Conservation (phyloP, 2,113 vertebrate species). For the Ochotona princeps region DNA sequence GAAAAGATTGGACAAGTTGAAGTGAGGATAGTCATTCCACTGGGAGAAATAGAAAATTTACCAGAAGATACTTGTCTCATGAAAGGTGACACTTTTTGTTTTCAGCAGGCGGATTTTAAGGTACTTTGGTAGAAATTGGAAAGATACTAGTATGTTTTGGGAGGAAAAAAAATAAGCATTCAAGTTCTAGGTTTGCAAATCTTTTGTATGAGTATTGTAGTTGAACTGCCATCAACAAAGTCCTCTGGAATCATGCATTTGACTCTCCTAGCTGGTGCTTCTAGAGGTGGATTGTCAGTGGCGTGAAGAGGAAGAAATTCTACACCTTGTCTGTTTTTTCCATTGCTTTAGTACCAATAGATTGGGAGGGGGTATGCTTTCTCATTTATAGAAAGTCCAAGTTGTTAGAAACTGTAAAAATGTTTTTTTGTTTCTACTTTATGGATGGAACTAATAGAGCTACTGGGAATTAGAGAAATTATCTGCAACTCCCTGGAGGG, state of each 20-base stretch:
- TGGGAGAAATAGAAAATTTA: neutral
- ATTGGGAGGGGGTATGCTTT: neutral
- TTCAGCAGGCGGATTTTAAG: neutral
- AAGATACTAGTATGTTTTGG: neutral
- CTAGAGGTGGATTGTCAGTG: neutral
- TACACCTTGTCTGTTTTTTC: neutral
- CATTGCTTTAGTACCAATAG: neutral
- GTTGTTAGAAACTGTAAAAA: slow-evolving; percentile 45
- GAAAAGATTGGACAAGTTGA: neutral
- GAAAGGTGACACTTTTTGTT: slow-evolving; percentile 11
- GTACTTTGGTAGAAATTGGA: neutral
- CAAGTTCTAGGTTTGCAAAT: neutral
- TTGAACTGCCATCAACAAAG: neutral
- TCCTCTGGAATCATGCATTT: neutral
- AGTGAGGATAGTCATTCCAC: neutral
- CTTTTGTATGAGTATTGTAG: neutral
- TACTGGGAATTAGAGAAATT: slow-evolving; percentile 55
- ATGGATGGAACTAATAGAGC: slow-evolving; percentile 31
- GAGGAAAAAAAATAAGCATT: neutral
- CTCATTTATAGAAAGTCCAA: slow-evolving; percentile 40
- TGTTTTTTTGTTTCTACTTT: slow-evolving; percentile 45
- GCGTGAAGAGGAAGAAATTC: neutral
- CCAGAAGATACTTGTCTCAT: neutral
- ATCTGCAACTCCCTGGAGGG: slow-evolving; percentile 9
- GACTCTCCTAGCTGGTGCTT: neutral